Percentiles rank a stretch among this genome's conserved stretches.
Evolutionary conservation across 2,888 invertebrate genomes (phyloP).

Genomic region (Sacculina carcini): DNA sequence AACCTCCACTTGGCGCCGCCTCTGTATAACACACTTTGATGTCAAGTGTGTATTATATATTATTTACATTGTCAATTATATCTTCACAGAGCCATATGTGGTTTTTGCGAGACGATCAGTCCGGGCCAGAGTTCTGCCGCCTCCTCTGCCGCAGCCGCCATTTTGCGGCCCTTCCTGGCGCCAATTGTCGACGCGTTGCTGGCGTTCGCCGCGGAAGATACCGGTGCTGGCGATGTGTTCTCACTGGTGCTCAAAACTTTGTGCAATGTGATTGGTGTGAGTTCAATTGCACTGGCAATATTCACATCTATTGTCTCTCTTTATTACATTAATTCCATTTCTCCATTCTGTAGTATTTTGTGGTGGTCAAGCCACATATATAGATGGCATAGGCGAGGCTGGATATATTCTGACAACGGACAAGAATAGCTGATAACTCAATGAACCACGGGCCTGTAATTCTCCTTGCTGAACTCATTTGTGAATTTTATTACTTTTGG

Average conservation of each 20-base stretch:
- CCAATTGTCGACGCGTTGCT: slow-evolving; percentile 14
- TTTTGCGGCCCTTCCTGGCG: slow-evolving; percentile 13
- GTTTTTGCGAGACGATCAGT: background rate
- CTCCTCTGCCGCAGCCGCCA: slow-evolving; percentile 9
- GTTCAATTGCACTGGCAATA: background rate
- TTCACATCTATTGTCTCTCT: background rate
- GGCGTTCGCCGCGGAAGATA: slow-evolving; percentile 9
- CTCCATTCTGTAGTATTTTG: too few relatives aligned
- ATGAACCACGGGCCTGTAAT: too few relatives aligned
- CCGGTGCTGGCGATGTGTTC: slow-evolving; percentile 13
- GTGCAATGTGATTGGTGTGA: slow-evolving; percentile 22
- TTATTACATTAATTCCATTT: too few relatives aligned
- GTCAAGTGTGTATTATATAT: background rate
- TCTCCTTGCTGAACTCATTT: too few relatives aligned
- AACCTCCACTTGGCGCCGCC: background rate
- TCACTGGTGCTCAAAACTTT: slow-evolving; percentile 25
- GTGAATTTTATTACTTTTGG: too few relatives aligned
- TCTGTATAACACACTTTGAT: background rate
- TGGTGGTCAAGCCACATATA: too few relatives aligned
- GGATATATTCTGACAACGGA: too few relatives aligned
- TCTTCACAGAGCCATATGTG: background rate
- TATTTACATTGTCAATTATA: background rate
- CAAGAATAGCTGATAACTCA: too few relatives aligned
- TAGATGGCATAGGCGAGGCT: too few relatives aligned
- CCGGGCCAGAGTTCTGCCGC: slow-evolving; percentile 19